phyloP scores from a whole-genome alignment of 2,888 invertebrate species.

The Leuctra nigra region DNA sequence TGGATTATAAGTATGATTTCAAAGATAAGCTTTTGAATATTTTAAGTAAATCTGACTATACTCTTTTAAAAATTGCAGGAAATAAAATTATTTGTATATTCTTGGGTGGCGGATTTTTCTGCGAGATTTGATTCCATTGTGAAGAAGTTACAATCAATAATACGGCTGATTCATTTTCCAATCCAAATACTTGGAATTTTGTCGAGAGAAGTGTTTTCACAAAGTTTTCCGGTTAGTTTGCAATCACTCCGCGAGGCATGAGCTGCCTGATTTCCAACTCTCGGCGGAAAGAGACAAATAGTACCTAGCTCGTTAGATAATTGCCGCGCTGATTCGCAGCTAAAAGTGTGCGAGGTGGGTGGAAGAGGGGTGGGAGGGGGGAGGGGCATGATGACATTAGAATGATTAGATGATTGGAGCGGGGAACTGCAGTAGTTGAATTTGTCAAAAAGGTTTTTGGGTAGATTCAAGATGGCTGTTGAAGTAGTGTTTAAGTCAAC shows the following conservation, averaged over 20 bases:
- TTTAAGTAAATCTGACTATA: too few relatives aligned
- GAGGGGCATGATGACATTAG: neutral
- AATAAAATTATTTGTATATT: too few relatives aligned
- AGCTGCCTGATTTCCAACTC: neutral
- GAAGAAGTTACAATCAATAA: too few relatives aligned
- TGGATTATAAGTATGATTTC: too few relatives aligned
- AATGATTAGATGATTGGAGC: neutral
- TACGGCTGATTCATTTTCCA: conserved; percentile 1
- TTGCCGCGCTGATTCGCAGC: conserved; percentile 5
- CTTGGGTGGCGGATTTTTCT: too few relatives aligned
- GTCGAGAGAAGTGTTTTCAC: too few relatives aligned
- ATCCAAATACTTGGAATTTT: too few relatives aligned
- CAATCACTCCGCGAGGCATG: neutral
- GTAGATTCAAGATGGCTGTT: neutral
- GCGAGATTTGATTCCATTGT: too few relatives aligned
- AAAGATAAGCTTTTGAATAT: too few relatives aligned
- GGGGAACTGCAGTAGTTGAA: neutral
- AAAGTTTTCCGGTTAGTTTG: neutral
- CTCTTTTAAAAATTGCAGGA: too few relatives aligned
- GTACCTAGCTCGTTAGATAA: conserved; percentile 2
- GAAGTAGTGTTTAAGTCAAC: conserved; percentile 19
- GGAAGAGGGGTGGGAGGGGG: neutral
- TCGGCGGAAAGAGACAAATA: conserved; percentile 2
- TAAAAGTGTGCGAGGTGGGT: conserved; percentile 3
- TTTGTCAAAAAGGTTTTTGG: conserved; percentile 12